Evolutionary conservation across 53 echinoderm and acorn worm genomes (phyloP).

Genomic region (Stichopus horrens): DNA sequence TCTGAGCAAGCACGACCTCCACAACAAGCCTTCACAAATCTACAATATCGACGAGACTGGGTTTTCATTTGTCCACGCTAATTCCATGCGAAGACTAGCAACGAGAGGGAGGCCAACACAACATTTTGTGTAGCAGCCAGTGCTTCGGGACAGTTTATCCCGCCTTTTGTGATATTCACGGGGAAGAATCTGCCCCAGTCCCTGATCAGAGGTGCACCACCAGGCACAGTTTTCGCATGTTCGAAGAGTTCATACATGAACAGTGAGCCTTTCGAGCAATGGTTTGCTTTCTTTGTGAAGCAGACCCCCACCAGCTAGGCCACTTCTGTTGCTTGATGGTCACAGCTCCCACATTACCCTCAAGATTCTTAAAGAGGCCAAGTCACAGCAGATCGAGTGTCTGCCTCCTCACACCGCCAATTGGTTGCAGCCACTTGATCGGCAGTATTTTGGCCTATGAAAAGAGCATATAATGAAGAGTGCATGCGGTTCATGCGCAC

Average conservation of each 20-base stretch:
- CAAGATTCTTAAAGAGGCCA: conserved; percentile 15
- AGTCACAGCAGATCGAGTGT: conserved; percentile 52
- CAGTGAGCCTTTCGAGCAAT: conserved; percentile 22
- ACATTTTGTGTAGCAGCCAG: conserved; percentile 26
- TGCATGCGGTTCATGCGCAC: conserved; percentile 52
- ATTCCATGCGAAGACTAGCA: neutral
- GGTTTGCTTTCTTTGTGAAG: conserved; percentile 8
- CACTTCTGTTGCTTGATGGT: conserved; percentile 42
- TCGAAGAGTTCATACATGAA: conserved; percentile 36
- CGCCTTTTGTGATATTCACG: conserved; percentile 16
- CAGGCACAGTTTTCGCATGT: conserved; percentile 24
- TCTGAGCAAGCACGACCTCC: neutral
- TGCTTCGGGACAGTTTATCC: conserved; percentile 8
- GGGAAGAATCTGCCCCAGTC: conserved; percentile 30
- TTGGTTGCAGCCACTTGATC: conserved; percentile 59
- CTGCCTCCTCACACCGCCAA: conserved; percentile 63
- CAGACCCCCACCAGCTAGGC: conserved; percentile 15
- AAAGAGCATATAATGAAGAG: conserved; percentile 54
- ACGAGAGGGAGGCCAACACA: neutral
- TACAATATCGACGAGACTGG: conserved; percentile 47
- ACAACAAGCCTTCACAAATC: conserved; percentile 15
- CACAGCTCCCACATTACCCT: conserved; percentile 36
- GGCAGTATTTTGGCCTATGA: conserved; percentile 56
- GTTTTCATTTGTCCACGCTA: conserved; percentile 22
- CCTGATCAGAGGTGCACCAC: conserved; percentile 13